phyloP scores from a whole-genome alignment of 2,888 invertebrate genomes.

The Sphinx pinastri region DNA sequence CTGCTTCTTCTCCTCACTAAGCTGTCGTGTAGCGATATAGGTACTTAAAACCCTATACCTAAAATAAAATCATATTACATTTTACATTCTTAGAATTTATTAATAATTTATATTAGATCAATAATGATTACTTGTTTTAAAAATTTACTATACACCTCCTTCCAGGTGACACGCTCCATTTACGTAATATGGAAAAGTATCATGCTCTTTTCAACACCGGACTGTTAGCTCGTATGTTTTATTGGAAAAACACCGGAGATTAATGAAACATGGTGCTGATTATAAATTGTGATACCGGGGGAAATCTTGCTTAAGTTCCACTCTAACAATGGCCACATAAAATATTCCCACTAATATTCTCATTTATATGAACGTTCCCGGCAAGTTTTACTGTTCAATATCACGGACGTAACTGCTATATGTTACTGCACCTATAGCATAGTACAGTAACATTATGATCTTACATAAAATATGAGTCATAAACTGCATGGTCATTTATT shows the following conservation, averaged over 20 bases:
- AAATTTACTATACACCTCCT: background rate
- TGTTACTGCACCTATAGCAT: constrained; percentile 30
- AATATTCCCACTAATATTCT: constrained; percentile 64
- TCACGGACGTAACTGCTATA: constrained; percentile 49
- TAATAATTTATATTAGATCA: too few relatives aligned
- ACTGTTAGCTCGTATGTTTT: constrained; percentile 40
- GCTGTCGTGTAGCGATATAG: too few relatives aligned
- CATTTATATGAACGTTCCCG: constrained; percentile 53
- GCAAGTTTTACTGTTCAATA: constrained; percentile 59
- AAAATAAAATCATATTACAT: too few relatives aligned
- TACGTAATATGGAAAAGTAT: background rate
- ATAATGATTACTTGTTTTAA: background rate
- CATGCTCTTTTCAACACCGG: constrained; percentile 18
- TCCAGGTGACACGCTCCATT: background rate
- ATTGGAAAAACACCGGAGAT: constrained; percentile 55
- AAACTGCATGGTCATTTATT: constrained; percentile 20
- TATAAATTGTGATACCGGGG: constrained; percentile 67
- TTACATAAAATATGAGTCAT: constrained; percentile 24
- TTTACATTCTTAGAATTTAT: too few relatives aligned
- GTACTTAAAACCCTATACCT: too few relatives aligned
- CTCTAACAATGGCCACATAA: constrained; percentile 64
- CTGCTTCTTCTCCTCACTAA: too few relatives aligned
- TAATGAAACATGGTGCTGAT: constrained; percentile 68
- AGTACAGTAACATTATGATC: constrained; percentile 24
- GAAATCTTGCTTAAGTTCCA: constrained; percentile 73